Evolutionary conservation across 2,113 vertebrate species (phyloP).

Genomic region (Scomber japonicus): DNA sequence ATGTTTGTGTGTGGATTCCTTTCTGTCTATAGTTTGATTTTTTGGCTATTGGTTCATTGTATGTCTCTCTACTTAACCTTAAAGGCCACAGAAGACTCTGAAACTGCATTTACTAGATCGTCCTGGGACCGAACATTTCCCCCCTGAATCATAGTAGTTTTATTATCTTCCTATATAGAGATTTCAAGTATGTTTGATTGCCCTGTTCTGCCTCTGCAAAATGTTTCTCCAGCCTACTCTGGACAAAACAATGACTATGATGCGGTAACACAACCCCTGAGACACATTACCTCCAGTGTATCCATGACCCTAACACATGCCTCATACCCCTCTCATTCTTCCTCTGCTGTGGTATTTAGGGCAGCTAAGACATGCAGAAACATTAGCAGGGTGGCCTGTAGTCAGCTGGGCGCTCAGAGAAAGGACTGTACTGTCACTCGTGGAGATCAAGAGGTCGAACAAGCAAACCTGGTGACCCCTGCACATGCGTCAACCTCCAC

Average conservation of each 20-base stretch:
- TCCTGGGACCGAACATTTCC: background rate
- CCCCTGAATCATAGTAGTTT: no score
- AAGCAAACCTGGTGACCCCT: constrained; percentile 45
- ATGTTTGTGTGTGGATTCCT: no score
- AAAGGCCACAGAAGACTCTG: no score
- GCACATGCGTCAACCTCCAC: background rate
- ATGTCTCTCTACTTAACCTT: no score
- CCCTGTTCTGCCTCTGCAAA: no score
- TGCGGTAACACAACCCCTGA: background rate
- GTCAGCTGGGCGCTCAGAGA: background rate
- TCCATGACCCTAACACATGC: constrained; percentile 14
- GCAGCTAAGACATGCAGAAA: constrained; percentile 33
- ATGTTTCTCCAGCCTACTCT: background rate
- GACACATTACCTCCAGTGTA: background rate
- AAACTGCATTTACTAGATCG: background rate
- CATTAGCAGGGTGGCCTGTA: background rate
- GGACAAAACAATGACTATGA: background rate
- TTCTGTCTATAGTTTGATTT: no score
- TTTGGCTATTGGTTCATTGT: no score
- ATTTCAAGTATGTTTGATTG: no score
- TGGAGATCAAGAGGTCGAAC: constrained; percentile 25
- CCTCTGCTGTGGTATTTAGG: constrained; percentile 47
- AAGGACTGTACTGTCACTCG: constrained; percentile 13
- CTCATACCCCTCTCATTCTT: constrained; percentile 30
- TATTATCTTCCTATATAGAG: no score